A percentile compares a stretch with the other conserved stretches of the same genome.
These are phyloP conservation scores for Rissa tridactyla DNA, from an alignment of 2,113 vertebrate genomes.

Conservation along the genomic window DNA sequence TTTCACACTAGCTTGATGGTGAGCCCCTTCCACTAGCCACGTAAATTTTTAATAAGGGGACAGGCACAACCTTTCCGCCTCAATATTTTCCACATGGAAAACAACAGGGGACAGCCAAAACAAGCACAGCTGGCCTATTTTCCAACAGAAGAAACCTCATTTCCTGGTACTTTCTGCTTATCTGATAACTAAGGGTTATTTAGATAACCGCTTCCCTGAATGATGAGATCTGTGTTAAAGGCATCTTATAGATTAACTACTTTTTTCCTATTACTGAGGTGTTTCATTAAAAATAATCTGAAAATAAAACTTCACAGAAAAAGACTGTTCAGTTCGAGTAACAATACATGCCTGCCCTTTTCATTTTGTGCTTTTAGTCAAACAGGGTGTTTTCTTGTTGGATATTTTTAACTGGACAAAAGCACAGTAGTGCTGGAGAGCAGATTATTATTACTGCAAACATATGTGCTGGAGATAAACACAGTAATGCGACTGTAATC, in stretches of 20 bases:
- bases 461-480: not conserved
- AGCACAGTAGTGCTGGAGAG: conserved; percentile 40
- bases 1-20: not conserved
- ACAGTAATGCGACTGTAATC: conserved; percentile 26
- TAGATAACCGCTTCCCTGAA: conserved; percentile 69
- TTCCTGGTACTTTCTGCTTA: conserved; percentile 73
- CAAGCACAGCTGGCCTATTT: conserved; percentile 78
- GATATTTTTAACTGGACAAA: conserved; percentile 39
- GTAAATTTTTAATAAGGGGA: conserved; percentile 51
- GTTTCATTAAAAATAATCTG: conserved; percentile 27
- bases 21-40: conserved; percentile 1
- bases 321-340: not conserved
- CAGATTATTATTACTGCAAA: conserved; percentile 36
- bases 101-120: conserved; percentile 70
- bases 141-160: conserved; percentile 64
- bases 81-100: conserved; percentile 70
- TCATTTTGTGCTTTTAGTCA: not conserved
- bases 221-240: conserved; percentile 40
- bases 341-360: not conserved
- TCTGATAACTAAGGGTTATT: conserved; percentile 72
- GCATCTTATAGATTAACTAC: not conserved
- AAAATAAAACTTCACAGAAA: conserved; percentile 18
- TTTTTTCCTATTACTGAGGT: conserved; percentile 14
- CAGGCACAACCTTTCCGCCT: conserved; percentile 47
- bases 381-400: conserved; percentile 15